Evolutionary conservation across 2,797 vertebrate species (phyloP), one percentile per base, ranked within the genome.

Genomic region (Synanceia verrucosa): DNA sequence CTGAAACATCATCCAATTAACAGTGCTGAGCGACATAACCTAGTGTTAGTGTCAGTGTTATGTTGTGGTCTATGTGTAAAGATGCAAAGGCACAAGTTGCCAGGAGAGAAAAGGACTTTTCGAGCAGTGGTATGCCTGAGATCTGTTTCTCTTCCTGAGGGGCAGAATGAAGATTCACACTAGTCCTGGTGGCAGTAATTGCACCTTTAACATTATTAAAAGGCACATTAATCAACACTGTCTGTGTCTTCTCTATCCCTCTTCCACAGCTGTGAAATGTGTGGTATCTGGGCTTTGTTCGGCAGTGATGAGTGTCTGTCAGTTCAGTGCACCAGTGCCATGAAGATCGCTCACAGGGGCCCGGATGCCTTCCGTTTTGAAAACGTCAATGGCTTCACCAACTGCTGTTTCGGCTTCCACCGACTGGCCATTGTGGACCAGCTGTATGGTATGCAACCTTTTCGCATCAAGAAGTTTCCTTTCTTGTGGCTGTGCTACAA

Each of bases 281-380:
- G 97, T 13, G 97, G 97, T 2, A 99, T 99, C 73, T 99, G 97
- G 97, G 97, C 96, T 2, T 90, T 99, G 71, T 99, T 99, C 50
- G 97, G 97, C 83, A 98, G 96, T 0, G 96, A 99, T 60, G 95
- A 96, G 23, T 97, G 96, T 92, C 94, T 99, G 47, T 94, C 97
- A 1, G 88, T 91, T 26, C 97, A 98, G 86, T 97, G 95, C 76
- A 93, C 94, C 0, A 94, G 90, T 56, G 96, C 97, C 64, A 98
- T 98, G 97, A 98, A 96, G 91, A 96, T 99, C 8, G 94, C 95
- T 3, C 97, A 99, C 87, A 83, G 97, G 14, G 97, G 97, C 4
- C 97, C 97, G 0, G 97, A 99, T 14, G 97, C 97, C 0, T 99
- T 98, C 81, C 97, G 97, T 6, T 98, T 99, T 24, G 97, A 98